Evolutionary conservation across 2,888 invertebrate genomes (phyloP).

Genomic region (Drosophila mettleri): DNA sequence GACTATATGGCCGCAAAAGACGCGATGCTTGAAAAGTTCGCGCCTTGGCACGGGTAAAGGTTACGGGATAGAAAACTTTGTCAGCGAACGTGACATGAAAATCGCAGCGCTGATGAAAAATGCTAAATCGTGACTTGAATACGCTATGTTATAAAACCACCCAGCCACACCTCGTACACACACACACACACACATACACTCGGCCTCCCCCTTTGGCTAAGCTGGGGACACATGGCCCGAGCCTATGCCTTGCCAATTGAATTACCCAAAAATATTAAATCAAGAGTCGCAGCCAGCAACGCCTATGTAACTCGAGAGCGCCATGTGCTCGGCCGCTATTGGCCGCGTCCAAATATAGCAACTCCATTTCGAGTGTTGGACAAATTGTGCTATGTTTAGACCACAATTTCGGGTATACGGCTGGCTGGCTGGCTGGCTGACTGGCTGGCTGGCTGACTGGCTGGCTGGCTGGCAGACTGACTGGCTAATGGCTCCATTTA

Average conservation of each 20-base stretch:
- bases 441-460: constrained; percentile 20
- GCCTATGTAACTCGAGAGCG: constrained; percentile 53
- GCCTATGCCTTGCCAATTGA: constrained; percentile 53
- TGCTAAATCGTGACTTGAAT: constrained; percentile 83
- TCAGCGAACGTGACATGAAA: constrained; percentile 82
- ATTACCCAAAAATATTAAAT: constrained; percentile 32
- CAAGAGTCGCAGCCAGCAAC: constrained; percentile 2
- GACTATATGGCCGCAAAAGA: constrained; percentile 55
- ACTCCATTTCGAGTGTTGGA: constrained; percentile 47
- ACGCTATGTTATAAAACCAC: constrained; percentile 11
- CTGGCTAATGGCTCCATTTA: constrained; percentile 73
- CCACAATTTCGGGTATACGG: constrained; percentile 48
- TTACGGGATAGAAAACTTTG: constrained; percentile 71
- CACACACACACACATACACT: constrained; percentile 5
- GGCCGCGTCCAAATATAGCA: constrained; percentile 51
- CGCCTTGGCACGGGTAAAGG: constrained; percentile 53
- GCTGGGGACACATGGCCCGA: constrained; percentile 49
- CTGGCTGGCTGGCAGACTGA: constrained; percentile 39
- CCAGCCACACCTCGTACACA: neutral
- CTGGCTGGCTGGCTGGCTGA: constrained; percentile 39
- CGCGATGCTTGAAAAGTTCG: constrained; percentile 55
- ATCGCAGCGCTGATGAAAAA: constrained; percentile 82
- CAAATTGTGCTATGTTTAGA: constrained; percentile 60
- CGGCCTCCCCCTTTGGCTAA: neutral
- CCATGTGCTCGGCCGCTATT: constrained; percentile 35